A percentile compares a stretch with the other conserved stretches of the same genome.
These are phyloP conservation scores for Leiothrix lutea DNA, from an alignment of 2,113 vertebrate species.

Conservation along the genomic window DNA sequence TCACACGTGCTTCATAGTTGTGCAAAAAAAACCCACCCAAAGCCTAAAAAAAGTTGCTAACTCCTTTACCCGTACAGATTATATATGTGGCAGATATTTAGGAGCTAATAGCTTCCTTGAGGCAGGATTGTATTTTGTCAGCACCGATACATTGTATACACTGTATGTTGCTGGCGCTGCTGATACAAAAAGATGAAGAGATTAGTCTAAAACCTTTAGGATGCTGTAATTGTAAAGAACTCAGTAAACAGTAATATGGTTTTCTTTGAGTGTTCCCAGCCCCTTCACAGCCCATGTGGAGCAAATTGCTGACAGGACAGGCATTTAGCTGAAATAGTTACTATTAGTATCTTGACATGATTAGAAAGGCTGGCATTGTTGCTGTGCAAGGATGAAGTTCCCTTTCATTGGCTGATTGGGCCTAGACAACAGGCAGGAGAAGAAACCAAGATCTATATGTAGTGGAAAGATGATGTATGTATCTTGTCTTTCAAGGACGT, in stretches of 20 bases:
- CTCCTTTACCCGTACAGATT: neutral
- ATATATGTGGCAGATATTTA: neutral
- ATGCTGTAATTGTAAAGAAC: neutral
- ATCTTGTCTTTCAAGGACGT: neutral
- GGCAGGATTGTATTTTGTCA: neutral
- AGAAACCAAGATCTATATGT: neutral
- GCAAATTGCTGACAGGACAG: neutral
- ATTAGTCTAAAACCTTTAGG: neutral
- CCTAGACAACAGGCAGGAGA: neutral
- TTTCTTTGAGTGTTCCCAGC: neutral
- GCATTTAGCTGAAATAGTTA: neutral
- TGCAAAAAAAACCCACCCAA: neutral
- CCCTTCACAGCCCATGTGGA: neutral
- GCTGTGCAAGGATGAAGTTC: neutral
- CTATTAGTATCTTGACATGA: slow-evolving; percentile 3
- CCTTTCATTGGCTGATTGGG: neutral
- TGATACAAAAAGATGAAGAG: neutral
- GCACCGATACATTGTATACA: neutral
- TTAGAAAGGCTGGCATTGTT: neutral
- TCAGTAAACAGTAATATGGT: neutral
- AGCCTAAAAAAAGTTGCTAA: neutral
- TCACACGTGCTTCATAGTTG: neutral
- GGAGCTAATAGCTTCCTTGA: neutral
- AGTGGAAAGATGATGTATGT: neutral
- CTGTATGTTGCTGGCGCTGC: neutral